These are phyloP conservation scores for Dreissena rostriformis DNA, from an alignment of 1,140 invertebrate genomes.

Conservation along the genomic window DNA sequence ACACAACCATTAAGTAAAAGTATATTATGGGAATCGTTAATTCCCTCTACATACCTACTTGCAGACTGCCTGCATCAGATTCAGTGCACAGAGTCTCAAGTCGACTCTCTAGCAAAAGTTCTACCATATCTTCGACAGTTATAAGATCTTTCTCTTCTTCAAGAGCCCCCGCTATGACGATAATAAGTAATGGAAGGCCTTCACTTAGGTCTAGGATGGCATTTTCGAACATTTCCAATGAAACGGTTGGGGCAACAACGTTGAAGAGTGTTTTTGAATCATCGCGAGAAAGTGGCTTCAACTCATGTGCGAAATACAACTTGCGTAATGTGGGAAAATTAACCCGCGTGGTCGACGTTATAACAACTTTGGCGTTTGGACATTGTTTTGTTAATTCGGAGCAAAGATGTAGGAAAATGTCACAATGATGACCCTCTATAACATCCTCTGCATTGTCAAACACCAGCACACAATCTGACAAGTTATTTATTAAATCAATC, in stretches of 20 bases:
- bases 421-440: conserved; percentile 10
- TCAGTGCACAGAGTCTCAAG: conserved; percentile 34
- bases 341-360: conserved; percentile 35
- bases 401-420: conserved; percentile 13
- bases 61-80: no score
- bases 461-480: not conserved
- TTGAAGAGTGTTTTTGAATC: not conserved
- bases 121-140: conserved; percentile 23
- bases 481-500: not conserved
- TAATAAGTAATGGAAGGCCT: conserved; percentile 29
- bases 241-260: not conserved
- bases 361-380: not conserved
- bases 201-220: conserved; percentile 31
- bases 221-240: conserved; percentile 8
- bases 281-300: not conserved
- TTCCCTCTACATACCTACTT: no score
- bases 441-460: conserved; percentile 44
- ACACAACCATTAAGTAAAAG: no score
- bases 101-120: conserved; percentile 29
- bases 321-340: not conserved
- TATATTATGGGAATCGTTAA: no score
- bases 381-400: not conserved
- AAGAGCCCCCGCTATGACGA: conserved; percentile 36
- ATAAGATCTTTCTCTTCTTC: conserved; percentile 19
- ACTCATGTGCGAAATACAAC: not conserved